These are phyloP conservation scores for Xiphorhynchus elegans DNA, from an alignment of 2,113 vertebrate species.

Conservation along the genomic window DNA sequence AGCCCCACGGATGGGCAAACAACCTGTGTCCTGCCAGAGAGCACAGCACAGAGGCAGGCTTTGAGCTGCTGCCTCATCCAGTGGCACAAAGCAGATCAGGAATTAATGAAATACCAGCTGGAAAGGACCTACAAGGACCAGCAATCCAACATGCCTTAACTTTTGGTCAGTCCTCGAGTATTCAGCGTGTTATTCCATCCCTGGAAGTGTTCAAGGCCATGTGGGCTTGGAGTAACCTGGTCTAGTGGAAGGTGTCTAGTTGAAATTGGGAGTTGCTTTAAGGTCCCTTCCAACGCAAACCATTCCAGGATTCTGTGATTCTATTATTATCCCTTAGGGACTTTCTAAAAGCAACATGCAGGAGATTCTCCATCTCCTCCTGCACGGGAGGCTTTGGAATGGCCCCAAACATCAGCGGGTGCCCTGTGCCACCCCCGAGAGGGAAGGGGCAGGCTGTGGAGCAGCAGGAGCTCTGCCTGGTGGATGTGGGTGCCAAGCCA, in stretches of 20 bases:
- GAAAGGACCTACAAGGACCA: background rate
- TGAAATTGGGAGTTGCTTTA: background rate
- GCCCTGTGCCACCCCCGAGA: fast-evolving
- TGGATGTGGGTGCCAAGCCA: fast-evolving
- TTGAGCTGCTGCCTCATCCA: background rate
- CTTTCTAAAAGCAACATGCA: background rate
- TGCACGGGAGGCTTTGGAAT: background rate
- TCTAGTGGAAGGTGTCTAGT: background rate
- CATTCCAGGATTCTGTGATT: background rate
- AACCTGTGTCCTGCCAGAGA: background rate
- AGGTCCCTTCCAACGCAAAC: background rate
- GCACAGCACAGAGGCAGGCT: background rate
- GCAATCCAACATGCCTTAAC: background rate
- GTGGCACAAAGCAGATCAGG: background rate
- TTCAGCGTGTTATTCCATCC: background rate
- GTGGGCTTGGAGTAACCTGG: background rate
- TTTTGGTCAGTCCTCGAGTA: background rate
- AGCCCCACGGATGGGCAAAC: background rate
- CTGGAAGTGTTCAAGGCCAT: background rate
- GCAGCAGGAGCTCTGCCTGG: background rate
- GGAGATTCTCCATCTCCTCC: background rate
- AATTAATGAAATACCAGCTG: background rate
- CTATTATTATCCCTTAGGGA: background rate
- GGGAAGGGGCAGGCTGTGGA: background rate
- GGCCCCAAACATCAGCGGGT: background rate